Base-by-base conservation (phyloP, 2,113 vertebrate species). In the Melospiza melodia region DNA sequence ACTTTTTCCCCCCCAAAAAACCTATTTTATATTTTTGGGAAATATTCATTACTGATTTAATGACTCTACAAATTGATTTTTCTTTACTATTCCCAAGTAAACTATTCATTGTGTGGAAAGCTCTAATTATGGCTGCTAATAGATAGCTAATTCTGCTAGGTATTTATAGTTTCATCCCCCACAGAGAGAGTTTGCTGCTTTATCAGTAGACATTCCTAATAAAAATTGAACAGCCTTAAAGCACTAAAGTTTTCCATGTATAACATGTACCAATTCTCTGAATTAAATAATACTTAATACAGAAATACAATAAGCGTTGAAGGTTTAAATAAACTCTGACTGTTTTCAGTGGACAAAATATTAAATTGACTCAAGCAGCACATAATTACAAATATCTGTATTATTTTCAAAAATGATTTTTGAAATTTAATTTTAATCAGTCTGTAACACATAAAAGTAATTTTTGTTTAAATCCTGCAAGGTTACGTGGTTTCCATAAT, bases 401-500 rank as follows among this genome's bases (percentile, higher is more conserved):
- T 68, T 55, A 19, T 73, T 43, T 81, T 87, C 10, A 41, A 62
- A 66, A 61, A 22, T 2, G 35, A 48, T 33, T n/a, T 90, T 77
- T 72, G 5, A 55, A 48, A 66, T 62, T 65, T 81, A 22, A 31
- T 66, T 78, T 24, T 72, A 35, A 35, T 72, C 35, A 11, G 14
- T 86, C 19, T 51, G 1, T 44, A 23, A 33, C 39, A 33, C 55
- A 58, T 41, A 73, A 20, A 10, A 20, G 8, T 51, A 19, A n/a
- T 72, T 76, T 91, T 49, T 84, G 8, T 84, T 84, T 89, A 3
- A 67, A 62, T 89, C 27, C 67, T 43, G 5, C 87, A 72, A 99
- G 99, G 99, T 87, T 99, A 98, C 3, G 99, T 98, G 67, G 94
- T 97, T 17, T 99, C 99, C 65, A 97, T 99, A 51, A 98, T 99